These are phyloP conservation scores for Raja brachyura DNA, from an alignment of 2,113 vertebrate species.

Conservation along the genomic window DNA sequence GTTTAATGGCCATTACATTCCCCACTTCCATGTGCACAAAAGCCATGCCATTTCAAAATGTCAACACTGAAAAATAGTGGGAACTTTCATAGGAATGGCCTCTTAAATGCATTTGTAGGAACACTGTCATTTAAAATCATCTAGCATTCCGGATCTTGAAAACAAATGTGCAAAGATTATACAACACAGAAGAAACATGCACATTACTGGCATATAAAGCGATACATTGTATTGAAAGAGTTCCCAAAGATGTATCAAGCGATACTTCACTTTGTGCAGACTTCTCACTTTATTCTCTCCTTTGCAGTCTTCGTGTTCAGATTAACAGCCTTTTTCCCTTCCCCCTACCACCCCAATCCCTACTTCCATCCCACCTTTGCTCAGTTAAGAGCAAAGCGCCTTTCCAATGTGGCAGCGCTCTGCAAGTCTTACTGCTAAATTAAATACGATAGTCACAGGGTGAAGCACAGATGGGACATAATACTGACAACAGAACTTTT, in stretches of 20 bases:
- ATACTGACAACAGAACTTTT: slow-evolving; percentile 37
- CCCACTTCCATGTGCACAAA: neutral
- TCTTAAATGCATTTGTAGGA: neutral
- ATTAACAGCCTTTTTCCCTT: neutral
- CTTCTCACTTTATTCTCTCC: neutral
- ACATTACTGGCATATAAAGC: slow-evolving; percentile 34
- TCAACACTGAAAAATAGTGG: neutral
- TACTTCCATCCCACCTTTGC: neutral
- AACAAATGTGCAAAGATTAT: slow-evolving; percentile 37
- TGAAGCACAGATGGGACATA: slow-evolving; percentile 28
- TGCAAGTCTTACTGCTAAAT: slow-evolving; percentile 29
- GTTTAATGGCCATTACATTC: neutral
- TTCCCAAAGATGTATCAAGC: slow-evolving; percentile 26
- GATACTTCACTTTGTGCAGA: slow-evolving; percentile 27
- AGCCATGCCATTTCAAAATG: neutral
- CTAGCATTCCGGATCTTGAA: neutral
- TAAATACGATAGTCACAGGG: slow-evolving; percentile 34
- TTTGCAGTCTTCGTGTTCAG: neutral
- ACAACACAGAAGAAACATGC: slow-evolving; percentile 37
- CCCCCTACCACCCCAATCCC: neutral
- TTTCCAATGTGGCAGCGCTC: slow-evolving; percentile 29
- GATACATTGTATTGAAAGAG: slow-evolving; percentile 30
- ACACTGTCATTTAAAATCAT: slow-evolving; percentile 1
- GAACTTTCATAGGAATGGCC: neutral
- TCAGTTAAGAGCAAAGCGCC: neutral